Conservation (phyloP, 2,888 invertebrate genomes). For the Oxycera nigricornis region DNA sequence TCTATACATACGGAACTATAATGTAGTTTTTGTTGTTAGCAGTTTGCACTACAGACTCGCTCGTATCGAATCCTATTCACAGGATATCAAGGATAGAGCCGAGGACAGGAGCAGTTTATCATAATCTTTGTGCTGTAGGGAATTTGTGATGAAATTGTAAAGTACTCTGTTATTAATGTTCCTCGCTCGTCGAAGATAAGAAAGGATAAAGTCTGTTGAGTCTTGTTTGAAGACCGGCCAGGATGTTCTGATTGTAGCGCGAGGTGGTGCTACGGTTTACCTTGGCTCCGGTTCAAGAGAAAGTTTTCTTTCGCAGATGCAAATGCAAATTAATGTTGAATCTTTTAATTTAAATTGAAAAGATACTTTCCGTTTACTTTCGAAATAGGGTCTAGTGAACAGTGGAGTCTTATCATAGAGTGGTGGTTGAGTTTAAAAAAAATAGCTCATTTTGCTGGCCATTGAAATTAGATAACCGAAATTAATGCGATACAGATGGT, state of each 20-base stretch:
- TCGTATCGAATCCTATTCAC: neutral
- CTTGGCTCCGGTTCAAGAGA: neutral
- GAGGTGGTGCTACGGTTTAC: neutral
- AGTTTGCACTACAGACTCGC: neutral
- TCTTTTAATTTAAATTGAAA: constrained; percentile 30
- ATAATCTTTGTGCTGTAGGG: constrained; percentile 23
- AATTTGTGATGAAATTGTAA: constrained; percentile 30
- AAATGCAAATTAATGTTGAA: constrained; percentile 30
- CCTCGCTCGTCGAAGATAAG: constrained; percentile 6
- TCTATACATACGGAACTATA: neutral
- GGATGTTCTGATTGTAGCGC: neutral
- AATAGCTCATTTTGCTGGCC: neutral
- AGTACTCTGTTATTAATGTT: constrained; percentile 31
- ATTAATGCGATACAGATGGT: constrained; percentile 26
- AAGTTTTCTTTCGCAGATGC: constrained; percentile 22
- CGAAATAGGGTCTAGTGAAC: neutral
- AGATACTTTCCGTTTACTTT: constrained; percentile 16
- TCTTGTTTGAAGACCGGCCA: neutral
- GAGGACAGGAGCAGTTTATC: constrained; percentile 32
- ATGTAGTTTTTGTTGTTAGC: neutral
- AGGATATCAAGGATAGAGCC: constrained; percentile 23
- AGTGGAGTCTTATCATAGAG: no score
- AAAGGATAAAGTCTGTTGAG: neutral
- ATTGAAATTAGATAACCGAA: constrained; percentile 14
- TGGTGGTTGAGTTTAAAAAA: no score